A percentile compares a stretch with the other conserved stretches of the same genome.
Evolutionary conservation across 2,113 vertebrate genomes (phyloP).

Genomic region (Hylia prasina): DNA sequence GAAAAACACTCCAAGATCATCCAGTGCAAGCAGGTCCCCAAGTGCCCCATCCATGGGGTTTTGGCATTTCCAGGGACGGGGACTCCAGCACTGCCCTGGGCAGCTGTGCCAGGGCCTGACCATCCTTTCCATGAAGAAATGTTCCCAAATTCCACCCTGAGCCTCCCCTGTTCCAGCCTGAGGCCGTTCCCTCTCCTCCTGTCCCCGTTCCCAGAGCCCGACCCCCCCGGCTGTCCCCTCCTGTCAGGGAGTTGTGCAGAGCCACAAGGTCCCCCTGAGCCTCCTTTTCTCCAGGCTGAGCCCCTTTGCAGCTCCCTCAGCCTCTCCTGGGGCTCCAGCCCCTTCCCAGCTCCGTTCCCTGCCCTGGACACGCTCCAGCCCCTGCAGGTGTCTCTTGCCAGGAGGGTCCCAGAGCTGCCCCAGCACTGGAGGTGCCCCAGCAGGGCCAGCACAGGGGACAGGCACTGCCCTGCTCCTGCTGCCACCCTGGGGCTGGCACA

Average conservation of each 20-base stretch:
- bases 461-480: background rate
- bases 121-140: background rate
- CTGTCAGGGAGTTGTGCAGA: too few relatives aligned
- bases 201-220: too few relatives aligned
- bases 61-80: too few relatives aligned
- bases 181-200: too few relatives aligned
- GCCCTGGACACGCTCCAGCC: background rate
- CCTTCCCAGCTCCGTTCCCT: background rate
- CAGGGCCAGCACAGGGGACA: background rate
- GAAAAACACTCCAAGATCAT: background rate
- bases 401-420: background rate
- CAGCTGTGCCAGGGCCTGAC: background rate
- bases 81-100: accelerated
- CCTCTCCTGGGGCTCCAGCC: background rate
- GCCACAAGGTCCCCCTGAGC: background rate
- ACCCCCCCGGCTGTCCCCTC: too few relatives aligned
- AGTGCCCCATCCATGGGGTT: accelerated
- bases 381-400: background rate
- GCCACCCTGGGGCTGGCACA: background rate
- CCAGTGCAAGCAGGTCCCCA: background rate
- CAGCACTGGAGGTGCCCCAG: background rate
- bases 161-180: too few relatives aligned
- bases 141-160: too few relatives aligned
- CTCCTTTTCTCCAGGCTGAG: background rate
- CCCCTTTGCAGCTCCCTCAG: background rate